Conservation (phyloP, 2,888 invertebrate genomes). For the Pilophorus perplexus region DNA sequence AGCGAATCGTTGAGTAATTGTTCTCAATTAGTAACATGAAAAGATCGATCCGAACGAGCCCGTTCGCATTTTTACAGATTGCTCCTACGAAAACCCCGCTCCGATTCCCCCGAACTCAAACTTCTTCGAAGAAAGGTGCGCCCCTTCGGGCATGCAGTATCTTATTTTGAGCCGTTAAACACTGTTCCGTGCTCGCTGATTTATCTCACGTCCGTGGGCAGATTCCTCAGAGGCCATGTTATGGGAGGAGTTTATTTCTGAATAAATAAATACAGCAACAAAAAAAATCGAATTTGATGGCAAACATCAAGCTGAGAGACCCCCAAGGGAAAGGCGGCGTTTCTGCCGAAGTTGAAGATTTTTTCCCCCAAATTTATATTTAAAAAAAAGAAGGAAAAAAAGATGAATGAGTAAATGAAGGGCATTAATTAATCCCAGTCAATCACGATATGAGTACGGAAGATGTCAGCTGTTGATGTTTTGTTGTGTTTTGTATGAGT, state of each 20-base stretch:
- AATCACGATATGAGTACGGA: constrained; percentile 22
- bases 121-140: constrained; percentile 15
- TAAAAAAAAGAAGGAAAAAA: too few species aligned
- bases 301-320: constrained; percentile 11
- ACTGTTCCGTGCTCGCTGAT: constrained; percentile 21
- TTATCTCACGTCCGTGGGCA: constrained; percentile 24
- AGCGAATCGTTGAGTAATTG: background rate
- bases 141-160: constrained; percentile 14
- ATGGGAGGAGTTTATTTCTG: constrained; percentile 20
- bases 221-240: constrained; percentile 12
- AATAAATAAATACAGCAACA: constrained; percentile 31
- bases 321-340: background rate
- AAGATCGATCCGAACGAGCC: background rate
- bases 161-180: constrained; percentile 30
- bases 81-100: background rate
- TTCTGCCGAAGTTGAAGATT: background rate
- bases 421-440: constrained; percentile 30
- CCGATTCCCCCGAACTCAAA: background rate
- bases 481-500: constrained; percentile 23
- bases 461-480: constrained; percentile 26
- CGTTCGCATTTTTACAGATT: background rate
- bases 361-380: background rate
- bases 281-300: background rate
- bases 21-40: background rate
- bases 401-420: constrained; percentile 19